Conservation (phyloP, 1,140 invertebrate genomes). For the Archivesica marissinica region DNA sequence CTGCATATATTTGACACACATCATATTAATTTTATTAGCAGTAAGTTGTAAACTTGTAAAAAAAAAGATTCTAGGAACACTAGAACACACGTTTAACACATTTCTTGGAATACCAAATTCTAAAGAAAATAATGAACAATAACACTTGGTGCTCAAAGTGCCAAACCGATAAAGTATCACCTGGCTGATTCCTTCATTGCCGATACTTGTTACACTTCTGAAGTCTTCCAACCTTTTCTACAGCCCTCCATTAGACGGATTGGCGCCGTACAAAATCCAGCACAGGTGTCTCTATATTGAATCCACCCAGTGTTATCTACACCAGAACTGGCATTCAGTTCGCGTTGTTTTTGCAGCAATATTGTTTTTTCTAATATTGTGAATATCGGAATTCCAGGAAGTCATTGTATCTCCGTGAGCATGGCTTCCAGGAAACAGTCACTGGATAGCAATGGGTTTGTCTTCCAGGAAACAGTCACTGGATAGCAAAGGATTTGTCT, state of each 20-base stretch:
- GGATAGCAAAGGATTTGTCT: too few relatives aligned
- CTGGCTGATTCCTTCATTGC: conserved; percentile 27
- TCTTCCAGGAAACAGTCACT: background rate
- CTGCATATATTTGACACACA: too few relatives aligned
- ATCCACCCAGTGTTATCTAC: conserved; percentile 24
- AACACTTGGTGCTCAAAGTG: conserved; percentile 27
- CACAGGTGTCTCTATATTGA: conserved; percentile 37
- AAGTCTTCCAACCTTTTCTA: conserved; percentile 27
- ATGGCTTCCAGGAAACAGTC: too few relatives aligned
- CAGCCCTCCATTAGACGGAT: conserved; percentile 4
- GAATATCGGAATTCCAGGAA: background rate
- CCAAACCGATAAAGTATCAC: conserved; percentile 18
- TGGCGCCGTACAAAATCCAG: conserved; percentile 32
- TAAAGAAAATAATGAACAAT: conserved; percentile 21
- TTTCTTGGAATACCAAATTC: conserved; percentile 20
- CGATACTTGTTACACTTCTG: conserved; percentile 14
- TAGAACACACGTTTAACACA: background rate
- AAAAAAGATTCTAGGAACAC: too few relatives aligned
- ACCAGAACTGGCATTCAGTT: conserved; percentile 22
- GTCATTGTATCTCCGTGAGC: background rate
- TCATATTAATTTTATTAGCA: too few relatives aligned
- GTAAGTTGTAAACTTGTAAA: too few relatives aligned
- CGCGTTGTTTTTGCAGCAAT: background rate
- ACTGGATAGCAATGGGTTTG: background rate
- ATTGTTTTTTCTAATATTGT: background rate